phyloP scores from a whole-genome alignment of 2,113 vertebrate species.

The Nestor notabilis region DNA sequence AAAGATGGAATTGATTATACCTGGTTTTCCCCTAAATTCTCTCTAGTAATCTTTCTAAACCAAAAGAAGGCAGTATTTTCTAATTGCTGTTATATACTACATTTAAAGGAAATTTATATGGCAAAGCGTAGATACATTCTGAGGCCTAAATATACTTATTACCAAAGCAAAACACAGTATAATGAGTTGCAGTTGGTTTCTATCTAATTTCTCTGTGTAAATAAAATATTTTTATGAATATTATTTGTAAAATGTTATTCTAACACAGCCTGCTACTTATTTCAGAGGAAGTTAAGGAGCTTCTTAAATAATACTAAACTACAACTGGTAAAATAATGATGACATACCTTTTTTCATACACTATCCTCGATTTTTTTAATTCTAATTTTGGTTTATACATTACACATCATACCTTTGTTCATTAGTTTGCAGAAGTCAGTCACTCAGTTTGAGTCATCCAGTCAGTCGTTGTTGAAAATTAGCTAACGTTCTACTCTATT shows the following conservation, averaged over 20 bases:
- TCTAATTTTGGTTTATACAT: neutral
- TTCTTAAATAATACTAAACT: neutral
- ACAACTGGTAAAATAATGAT: neutral
- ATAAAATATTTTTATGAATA: neutral
- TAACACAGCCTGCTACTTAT: neutral
- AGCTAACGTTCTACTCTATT: constrained; percentile 62
- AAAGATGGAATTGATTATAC: constrained; percentile 38
- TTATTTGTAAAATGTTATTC: neutral
- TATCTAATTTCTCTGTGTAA: neutral
- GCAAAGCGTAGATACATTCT: neutral
- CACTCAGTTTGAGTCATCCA: neutral
- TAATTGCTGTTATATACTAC: neutral
- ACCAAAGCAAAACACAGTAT: neutral
- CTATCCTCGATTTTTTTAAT: neutral
- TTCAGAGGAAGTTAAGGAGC: neutral
- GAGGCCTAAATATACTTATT: neutral
- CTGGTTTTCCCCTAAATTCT: neutral
- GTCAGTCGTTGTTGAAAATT: constrained; percentile 26
- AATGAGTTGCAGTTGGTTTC: neutral
- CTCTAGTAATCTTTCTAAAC: neutral
- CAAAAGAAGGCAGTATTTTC: neutral
- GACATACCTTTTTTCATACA: neutral
- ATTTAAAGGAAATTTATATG: neutral
- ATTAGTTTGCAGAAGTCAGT: neutral
- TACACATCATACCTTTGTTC: neutral